Conservation (phyloP, 2,113 vertebrate species). For the Plecturocebus donacophilus region DNA sequence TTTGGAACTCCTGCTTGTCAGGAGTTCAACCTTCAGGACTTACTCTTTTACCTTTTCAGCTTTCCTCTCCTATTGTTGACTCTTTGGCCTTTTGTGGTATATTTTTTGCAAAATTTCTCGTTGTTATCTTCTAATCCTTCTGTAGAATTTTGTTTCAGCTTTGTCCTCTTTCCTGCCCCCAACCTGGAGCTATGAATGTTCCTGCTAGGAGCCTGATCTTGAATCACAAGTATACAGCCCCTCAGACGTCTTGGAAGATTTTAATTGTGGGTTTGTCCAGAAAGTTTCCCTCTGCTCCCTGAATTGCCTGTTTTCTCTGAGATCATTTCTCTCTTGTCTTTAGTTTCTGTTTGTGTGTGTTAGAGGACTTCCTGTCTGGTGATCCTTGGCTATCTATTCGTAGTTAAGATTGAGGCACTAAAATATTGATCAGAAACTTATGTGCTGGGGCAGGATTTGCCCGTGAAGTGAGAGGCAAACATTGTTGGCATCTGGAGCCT, state of each 20-base stretch:
- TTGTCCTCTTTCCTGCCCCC: background rate
- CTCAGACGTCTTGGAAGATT: background rate
- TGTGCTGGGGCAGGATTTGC: background rate
- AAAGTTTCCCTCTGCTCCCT: background rate
- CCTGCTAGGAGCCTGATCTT: background rate
- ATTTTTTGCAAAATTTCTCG: background rate
- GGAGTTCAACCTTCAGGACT: background rate
- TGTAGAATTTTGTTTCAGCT: background rate
- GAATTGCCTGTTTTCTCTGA: background rate
- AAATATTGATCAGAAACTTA: background rate
- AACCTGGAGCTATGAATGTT: background rate
- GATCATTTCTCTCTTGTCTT: background rate
- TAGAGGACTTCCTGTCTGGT: background rate
- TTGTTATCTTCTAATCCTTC: background rate
- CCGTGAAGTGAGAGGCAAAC: background rate
- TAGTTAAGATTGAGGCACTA: background rate
- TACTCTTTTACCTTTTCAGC: background rate
- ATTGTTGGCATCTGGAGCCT: background rate
- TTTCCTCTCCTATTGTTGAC: background rate
- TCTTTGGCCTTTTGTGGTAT: no score
- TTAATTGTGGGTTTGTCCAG: background rate
- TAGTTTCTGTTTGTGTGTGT: background rate
- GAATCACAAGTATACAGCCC: background rate
- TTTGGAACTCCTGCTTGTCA: background rate
- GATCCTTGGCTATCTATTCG: background rate